Conservation (phyloP, 2,113 vertebrate species). For the Ciconia boyciana region DNA sequence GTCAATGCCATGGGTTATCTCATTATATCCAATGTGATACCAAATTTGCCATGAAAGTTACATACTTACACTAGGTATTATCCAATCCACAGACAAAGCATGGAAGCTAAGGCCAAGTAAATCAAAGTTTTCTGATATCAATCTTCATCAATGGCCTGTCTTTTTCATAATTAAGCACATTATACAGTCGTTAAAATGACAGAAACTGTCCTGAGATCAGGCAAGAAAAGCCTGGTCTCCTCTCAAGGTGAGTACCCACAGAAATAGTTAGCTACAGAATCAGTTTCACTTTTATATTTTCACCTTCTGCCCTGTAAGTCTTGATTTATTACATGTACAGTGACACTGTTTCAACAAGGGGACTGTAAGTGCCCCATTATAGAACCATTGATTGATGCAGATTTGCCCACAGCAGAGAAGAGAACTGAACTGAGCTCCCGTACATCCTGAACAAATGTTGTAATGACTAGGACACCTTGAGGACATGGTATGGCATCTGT, state of each 20-base stretch:
- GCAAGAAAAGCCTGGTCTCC: not conserved
- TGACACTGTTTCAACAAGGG: not conserved
- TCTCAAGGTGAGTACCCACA: constrained; percentile 36
- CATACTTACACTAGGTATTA: not conserved
- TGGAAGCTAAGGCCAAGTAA: not conserved
- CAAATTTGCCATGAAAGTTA: not conserved
- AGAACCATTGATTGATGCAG: constrained; percentile 35
- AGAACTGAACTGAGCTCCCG: not conserved
- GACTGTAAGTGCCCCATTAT: constrained; percentile 26
- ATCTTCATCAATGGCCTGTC: not conserved
- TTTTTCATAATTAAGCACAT: not conserved
- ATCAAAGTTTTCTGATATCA: not conserved
- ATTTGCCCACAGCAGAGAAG: not conserved
- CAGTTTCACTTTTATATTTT: constrained; percentile 18
- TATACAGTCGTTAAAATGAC: not conserved
- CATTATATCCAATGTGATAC: not conserved
- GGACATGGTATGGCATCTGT: not conserved
- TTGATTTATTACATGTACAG: constrained; percentile 17
- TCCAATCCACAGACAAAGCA: not conserved
- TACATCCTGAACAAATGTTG: not conserved
- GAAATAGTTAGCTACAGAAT: not conserved
- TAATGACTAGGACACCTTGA: not conserved
- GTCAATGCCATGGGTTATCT: not conserved
- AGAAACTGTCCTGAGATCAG: not conserved
- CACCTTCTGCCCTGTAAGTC: constrained; percentile 9